Percentiles rank a stretch among this genome's conserved stretches.
Conservation (phyloP, 2,888 invertebrate species). For the Mongoloraphidia duomilia region DNA sequence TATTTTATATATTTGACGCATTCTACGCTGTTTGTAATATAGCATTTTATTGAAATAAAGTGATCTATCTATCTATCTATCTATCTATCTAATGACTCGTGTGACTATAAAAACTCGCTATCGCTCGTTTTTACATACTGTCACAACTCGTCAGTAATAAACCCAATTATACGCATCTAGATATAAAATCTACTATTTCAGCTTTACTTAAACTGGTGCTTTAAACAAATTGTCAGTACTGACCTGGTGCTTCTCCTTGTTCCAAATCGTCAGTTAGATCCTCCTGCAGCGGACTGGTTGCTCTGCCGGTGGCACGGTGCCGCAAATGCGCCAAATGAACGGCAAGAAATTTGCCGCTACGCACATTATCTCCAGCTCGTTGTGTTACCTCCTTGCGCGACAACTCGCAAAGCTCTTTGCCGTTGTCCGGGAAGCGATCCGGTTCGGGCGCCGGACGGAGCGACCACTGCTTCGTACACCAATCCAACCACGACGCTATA, state of each 20-base stretch:
- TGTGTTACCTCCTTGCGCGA: conserved; percentile 46
- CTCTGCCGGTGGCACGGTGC: conserved; percentile 42
- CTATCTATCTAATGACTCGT: too few relatives aligned
- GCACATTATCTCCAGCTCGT: conserved; percentile 31
- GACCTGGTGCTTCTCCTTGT: conserved; percentile 8
- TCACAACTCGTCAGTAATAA: too few relatives aligned
- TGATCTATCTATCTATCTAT: too few relatives aligned
- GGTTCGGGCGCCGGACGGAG: conserved; percentile 38
- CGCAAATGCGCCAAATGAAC: conserved; percentile 45
- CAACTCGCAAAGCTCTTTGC: conserved; percentile 41
- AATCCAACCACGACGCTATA: conserved; percentile 44
- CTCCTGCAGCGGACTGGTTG: conserved; percentile 39
- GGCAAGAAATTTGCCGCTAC: conserved; percentile 39
- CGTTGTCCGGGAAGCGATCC: conserved; percentile 38
- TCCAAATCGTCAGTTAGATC: conserved; percentile 29
- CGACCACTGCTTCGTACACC: conserved; percentile 44
- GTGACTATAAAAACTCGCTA: too few relatives aligned
- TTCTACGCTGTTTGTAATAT: too few relatives aligned
- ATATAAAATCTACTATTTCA: too few relatives aligned
- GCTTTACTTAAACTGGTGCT: too few relatives aligned
- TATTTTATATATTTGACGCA: too few relatives aligned
- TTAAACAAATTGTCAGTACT: too few relatives aligned
- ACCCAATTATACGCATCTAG: too few relatives aligned
- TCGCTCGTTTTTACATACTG: too few relatives aligned
- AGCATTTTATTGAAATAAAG: too few relatives aligned